Percentiles rank a stretch among this genome's conserved stretches.
phyloP scores from a whole-genome alignment of 2,797 vertebrate species.

The Antrozous pallidus region DNA sequence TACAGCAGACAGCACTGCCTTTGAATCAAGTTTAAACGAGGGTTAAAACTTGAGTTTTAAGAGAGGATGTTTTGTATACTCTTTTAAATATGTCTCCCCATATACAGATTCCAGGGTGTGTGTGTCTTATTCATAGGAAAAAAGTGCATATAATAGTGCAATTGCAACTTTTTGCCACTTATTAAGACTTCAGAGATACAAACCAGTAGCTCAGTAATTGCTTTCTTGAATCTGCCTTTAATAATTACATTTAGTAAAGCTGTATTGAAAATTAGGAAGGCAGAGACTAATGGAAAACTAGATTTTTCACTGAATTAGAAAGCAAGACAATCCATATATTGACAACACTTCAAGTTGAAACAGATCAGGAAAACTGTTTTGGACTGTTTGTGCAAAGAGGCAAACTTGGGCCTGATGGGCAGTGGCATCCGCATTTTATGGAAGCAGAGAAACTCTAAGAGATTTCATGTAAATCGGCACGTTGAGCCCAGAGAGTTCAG shows the following conservation, averaged over 20 bases:
- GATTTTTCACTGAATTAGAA: conserved; percentile 99
- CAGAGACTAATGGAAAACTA: conserved; percentile 99
- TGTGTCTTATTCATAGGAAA: conserved; percentile 41
- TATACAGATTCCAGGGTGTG: neutral
- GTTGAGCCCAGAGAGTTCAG: conserved; percentile 76
- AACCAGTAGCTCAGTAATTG: conserved; percentile 95
- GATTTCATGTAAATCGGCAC: conserved; percentile 85
- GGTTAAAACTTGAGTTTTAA: neutral
- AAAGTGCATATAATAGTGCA: conserved; percentile 75
- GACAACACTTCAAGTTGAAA: conserved; percentile 96
- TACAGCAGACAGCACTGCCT: neutral
- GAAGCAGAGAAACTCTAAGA: conserved; percentile 84
- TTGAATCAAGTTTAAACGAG: neutral
- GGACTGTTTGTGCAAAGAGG: conserved; percentile 90
- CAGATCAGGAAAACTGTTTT: conserved; percentile 98
- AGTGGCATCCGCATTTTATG: conserved; percentile 85
- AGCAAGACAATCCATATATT: conserved; percentile 97
- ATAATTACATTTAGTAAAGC: conserved; percentile 97
- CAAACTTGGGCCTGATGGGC: conserved; percentile 90
- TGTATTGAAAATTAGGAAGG: conserved; percentile 89
- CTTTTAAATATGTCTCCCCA: neutral
- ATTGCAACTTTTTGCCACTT: conserved; percentile 84
- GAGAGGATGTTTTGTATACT: neutral
- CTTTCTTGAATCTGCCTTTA: conserved; percentile 99
- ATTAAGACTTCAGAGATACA: conserved; percentile 98